Conservation (phyloP, 2,888 invertebrate species). For the Rhodophaea formosa region DNA sequence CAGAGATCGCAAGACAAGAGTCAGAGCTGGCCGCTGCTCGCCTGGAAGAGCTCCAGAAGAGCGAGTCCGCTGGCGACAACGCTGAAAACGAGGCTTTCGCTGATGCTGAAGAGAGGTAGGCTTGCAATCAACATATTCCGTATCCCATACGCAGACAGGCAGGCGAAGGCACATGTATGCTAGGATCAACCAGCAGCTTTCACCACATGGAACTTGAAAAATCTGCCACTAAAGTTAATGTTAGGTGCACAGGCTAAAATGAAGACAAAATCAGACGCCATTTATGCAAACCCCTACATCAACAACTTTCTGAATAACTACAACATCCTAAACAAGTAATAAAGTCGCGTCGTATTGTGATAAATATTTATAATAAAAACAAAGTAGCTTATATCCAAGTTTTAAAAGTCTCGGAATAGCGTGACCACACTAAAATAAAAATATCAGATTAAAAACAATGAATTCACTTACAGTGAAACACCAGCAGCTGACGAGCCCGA, state of each 20-base stretch:
- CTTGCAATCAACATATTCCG: not conserved
- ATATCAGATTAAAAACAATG: not conserved
- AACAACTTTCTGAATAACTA: too few species aligned
- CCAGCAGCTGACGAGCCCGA: slow-evolving; percentile 55
- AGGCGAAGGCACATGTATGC: too few species aligned
- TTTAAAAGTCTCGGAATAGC: not conserved
- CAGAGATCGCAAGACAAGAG: slow-evolving; percentile 83
- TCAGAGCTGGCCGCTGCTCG: slow-evolving; percentile 82
- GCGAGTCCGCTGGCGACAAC: slow-evolving; percentile 54
- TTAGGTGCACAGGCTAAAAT: too few species aligned
- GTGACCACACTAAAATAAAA: not conserved
- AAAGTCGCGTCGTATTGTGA: too few species aligned
- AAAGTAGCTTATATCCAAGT: too few species aligned
- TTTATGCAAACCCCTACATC: too few species aligned
- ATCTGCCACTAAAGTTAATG: too few species aligned
- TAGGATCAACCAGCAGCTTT: too few species aligned
- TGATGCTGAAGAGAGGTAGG: slow-evolving; percentile 60
- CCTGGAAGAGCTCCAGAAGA: slow-evolving; percentile 78
- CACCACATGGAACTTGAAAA: too few species aligned
- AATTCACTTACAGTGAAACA: slow-evolving; percentile 49
- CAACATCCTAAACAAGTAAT: too few species aligned
- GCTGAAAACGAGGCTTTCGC: slow-evolving; percentile 49
- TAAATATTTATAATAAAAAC: too few species aligned
- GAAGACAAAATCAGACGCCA: too few species aligned
- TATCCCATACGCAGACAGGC: not conserved